phyloP scores from a whole-genome alignment of 2,888 invertebrate genomes.

The Dryobotodes eremita region DNA sequence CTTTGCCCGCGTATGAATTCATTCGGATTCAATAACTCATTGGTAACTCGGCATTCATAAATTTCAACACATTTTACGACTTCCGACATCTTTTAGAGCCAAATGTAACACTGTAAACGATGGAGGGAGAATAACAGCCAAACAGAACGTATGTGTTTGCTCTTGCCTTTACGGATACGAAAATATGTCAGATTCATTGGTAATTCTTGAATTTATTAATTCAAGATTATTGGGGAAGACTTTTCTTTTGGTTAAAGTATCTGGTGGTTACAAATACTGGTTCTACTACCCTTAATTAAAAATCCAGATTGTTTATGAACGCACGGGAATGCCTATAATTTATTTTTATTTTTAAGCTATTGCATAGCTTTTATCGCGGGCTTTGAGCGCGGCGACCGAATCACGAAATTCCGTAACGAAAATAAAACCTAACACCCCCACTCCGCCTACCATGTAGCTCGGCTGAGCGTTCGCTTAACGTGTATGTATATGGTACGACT shows the following conservation, averaged over 20 bases:
- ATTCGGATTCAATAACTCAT: slow-evolving; percentile 59
- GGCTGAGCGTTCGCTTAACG: too few relatives aligned
- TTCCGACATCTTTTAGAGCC: slow-evolving; percentile 51
- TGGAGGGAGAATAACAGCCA: slow-evolving; percentile 25
- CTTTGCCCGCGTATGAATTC: slow-evolving; percentile 37
- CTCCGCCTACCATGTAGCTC: too few relatives aligned
- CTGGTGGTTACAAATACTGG: not conserved
- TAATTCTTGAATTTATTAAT: not conserved
- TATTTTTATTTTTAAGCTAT: too few relatives aligned
- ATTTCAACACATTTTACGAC: slow-evolving; percentile 57
- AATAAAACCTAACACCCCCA: too few relatives aligned
- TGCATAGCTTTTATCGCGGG: too few relatives aligned
- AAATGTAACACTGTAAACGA: slow-evolving; percentile 47
- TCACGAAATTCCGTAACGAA: too few relatives aligned
- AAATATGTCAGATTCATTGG: not conserved
- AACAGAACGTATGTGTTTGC: slow-evolving; percentile 33
- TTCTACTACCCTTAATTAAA: not conserved
- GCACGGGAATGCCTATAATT: too few relatives aligned
- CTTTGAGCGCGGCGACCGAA: too few relatives aligned
- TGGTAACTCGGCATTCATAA: slow-evolving; percentile 52
- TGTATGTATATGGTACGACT: too few relatives aligned
- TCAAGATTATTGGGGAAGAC: not conserved
- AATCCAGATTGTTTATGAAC: too few relatives aligned
- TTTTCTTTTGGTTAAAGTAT: not conserved
- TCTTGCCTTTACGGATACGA: not conserved